A percentile compares a stretch with the other conserved stretches of the same genome.
Conservation (phyloP, 1,140 invertebrate genomes). For the Hyposmocoma kahamanoa region DNA sequence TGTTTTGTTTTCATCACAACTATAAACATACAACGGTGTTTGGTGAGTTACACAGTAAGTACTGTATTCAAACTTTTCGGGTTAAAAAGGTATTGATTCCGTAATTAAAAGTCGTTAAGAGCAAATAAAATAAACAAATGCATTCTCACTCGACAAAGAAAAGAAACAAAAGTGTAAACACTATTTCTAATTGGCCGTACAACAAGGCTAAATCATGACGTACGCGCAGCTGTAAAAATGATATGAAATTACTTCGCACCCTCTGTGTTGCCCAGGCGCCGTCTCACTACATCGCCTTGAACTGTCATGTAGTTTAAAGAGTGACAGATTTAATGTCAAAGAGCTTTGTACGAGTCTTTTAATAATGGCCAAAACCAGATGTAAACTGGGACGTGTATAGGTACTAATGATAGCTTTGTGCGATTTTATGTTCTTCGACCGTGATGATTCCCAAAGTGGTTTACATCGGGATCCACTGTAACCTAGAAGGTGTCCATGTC, state of each 20-base stretch:
- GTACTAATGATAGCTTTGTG: constrained; percentile 33
- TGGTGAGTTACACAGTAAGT: too few relatives aligned
- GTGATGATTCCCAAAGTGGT: too few relatives aligned
- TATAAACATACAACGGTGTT: too few relatives aligned
- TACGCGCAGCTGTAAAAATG: constrained; percentile 57
- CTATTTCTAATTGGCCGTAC: constrained; percentile 26
- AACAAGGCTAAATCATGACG: constrained; percentile 37
- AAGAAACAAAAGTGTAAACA: too few relatives aligned
- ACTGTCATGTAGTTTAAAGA: constrained; percentile 46
- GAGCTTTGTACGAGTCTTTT: neutral
- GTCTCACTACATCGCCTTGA: constrained; percentile 45
- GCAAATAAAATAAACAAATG: too few relatives aligned
- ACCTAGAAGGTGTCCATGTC: too few relatives aligned
- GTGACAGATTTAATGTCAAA: constrained; percentile 36
- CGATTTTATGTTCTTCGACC: constrained; percentile 46
- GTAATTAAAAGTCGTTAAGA: too few relatives aligned
- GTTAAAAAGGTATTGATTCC: too few relatives aligned
- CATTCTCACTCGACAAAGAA: too few relatives aligned
- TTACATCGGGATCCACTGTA: too few relatives aligned
- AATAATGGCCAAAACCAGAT: neutral
- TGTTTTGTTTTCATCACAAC: too few relatives aligned
- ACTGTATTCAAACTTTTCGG: too few relatives aligned
- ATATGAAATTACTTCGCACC: constrained; percentile 25
- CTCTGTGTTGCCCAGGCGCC: constrained; percentile 17
- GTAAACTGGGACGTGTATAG: constrained; percentile 38